Evolutionary conservation across 2,113 vertebrate genomes (phyloP), one percentile per base, ranked within the genome.

Genomic region (Circaetus gallicus): DNA sequence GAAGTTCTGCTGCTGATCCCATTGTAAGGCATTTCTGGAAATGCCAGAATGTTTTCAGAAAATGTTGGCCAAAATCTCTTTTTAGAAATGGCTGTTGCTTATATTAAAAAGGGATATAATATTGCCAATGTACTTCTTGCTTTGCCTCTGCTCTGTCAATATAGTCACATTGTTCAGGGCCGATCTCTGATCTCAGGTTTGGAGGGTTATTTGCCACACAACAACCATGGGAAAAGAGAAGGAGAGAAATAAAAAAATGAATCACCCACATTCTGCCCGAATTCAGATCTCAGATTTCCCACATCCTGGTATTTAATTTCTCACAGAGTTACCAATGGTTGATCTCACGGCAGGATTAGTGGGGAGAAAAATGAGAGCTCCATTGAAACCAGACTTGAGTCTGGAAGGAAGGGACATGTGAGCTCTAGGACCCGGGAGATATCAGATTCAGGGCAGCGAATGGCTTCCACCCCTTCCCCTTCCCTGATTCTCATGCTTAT

Each of bases 371-470:
- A 91, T 96, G 97, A 95, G 95, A 94, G 40, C 89, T 97, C 96
- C 96, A 97, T 95, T 96, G 97, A 97, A 97, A 97, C 91, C 95
- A 97, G 86, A 96, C 94, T 96, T 93, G 80, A 95, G 84, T 93
- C 92, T 96, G 89, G 86, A 95, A 96, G 65, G 87, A 95, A 73
- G 65, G 92, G 84, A 71, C 56, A 72, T 87, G 77, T 91, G 91
- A 96, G 91, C 86, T 97, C 69, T 94, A 96, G 92, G 93, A 97
- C 95, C 84, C 3, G 0, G 66, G 76, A 95, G 84, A 90, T 90
- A 94, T 70, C 83, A 85, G 70, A 88, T 95, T 92, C 61, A 34
- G 69, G 29, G 65, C 45, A 83, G 65, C 47, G 82, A 95, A 91
- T 89, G 49, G 86, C 53, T 95, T 89, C 52, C 29, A 70, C 53